Percentiles rank a stretch among this genome's conserved stretches.
Conservation (phyloP, 2,113 vertebrate genomes). For the Ailurus styani region DNA sequence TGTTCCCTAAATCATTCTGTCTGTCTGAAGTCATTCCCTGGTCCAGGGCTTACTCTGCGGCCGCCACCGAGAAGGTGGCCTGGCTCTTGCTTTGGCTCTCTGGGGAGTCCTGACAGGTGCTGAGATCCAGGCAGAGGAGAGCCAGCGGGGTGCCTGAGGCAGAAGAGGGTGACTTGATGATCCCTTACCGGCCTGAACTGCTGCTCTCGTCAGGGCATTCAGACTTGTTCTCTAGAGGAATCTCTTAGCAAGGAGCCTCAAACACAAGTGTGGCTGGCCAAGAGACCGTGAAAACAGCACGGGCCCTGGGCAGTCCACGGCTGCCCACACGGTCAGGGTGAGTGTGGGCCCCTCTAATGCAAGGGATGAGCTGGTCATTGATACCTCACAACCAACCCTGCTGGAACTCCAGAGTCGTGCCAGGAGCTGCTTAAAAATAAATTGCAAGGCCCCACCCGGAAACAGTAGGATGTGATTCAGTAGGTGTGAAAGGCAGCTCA, state of each 20-base stretch:
- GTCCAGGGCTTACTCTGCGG: background rate
- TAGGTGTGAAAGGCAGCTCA: background rate
- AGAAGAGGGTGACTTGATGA: too few relatives aligned
- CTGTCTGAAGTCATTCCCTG: background rate
- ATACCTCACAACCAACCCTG: background rate
- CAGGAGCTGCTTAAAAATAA: conserved; percentile 37
- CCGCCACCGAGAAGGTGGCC: background rate
- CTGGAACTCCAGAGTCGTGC: background rate
- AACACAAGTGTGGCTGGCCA: too few relatives aligned
- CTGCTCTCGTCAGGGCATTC: background rate
- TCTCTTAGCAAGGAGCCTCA: background rate
- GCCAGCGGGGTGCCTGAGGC: too few relatives aligned
- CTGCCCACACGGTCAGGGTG: background rate
- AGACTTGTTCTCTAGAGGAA: background rate
- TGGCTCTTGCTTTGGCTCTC: background rate
- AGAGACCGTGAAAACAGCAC: rapidly evolving
- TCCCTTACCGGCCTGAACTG: background rate
- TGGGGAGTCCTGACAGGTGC: background rate
- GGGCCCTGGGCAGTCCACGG: background rate
- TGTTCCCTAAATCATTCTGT: background rate
- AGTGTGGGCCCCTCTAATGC: background rate
- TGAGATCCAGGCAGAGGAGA: background rate
- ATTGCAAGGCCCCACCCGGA: background rate
- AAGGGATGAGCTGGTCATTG: background rate
- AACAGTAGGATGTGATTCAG: background rate